Evolutionary conservation across 2,113 vertebrate genomes (phyloP).

Genomic region (Lynx canadensis): DNA sequence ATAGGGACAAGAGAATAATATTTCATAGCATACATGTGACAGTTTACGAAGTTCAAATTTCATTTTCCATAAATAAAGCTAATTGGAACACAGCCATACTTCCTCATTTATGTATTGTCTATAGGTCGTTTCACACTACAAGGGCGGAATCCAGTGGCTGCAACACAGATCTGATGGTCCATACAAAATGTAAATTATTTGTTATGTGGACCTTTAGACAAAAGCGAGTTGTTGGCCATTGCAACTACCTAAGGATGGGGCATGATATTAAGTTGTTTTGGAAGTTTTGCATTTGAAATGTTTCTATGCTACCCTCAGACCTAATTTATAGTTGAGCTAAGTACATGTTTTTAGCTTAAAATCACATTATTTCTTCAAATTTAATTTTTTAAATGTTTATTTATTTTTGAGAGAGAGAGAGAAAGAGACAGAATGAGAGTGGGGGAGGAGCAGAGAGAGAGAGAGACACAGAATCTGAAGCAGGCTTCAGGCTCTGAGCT

Average conservation of each 20-base stretch:
- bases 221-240: background rate
- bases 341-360: background rate
- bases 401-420: too few species aligned
- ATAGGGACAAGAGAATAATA: background rate
- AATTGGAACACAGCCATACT: background rate
- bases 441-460: too few species aligned
- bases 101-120: background rate
- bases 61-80: background rate
- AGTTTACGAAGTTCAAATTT: background rate
- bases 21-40: background rate
- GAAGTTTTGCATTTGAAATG: background rate
- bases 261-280: background rate
- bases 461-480: too few species aligned
- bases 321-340: background rate
- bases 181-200: background rate
- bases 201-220: background rate
- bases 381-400: too few species aligned
- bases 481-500: too few species aligned
- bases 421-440: too few species aligned
- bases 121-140: background rate
- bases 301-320: background rate
- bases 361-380: background rate
- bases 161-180: background rate
- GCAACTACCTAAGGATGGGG: background rate
- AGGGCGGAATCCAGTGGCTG: background rate